phyloP scores from a whole-genome alignment of 2,113 vertebrate species.

The Arothron firmamentum region DNA sequence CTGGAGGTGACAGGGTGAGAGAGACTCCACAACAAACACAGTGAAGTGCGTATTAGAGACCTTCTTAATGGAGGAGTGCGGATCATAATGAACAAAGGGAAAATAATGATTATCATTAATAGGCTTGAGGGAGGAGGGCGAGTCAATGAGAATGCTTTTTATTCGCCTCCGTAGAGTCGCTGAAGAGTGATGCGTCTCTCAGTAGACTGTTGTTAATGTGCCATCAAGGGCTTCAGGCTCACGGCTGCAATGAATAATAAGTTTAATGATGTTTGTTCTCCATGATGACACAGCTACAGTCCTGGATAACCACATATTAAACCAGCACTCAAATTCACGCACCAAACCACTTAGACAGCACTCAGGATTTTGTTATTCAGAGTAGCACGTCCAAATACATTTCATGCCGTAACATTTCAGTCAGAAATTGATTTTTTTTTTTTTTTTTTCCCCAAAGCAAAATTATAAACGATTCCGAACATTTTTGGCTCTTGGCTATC shows the following conservation, averaged over 20 bases:
- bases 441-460: conserved; percentile 29
- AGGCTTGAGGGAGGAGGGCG: conserved; percentile 46
- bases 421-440: conserved; percentile 47
- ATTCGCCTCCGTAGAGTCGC: conserved; percentile 50
- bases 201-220: conserved; percentile 58
- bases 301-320: conserved; percentile 49
- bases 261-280: conserved; percentile 65
- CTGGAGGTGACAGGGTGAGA: conserved; percentile 19
- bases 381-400: conserved; percentile 32
- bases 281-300: conserved; percentile 52
- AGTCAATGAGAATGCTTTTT: conserved; percentile 52
- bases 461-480: conserved; percentile 47
- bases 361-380: conserved; percentile 38
- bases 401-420: conserved; percentile 37
- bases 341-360: conserved; percentile 28
- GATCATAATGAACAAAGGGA: conserved; percentile 60
- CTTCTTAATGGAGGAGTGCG: conserved; percentile 53
- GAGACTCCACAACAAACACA: conserved; percentile 22
- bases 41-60: conserved; percentile 38
- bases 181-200: conserved; percentile 59
- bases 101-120: conserved; percentile 69
- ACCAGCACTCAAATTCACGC: conserved; percentile 35
- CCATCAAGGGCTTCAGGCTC: conserved; percentile 55
- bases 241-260: conserved; percentile 59
- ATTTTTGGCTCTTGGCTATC: not conserved